Percentiles rank a stretch among this genome's conserved stretches.
These are phyloP conservation scores for Scalopus aquaticus DNA, from an alignment of 2,113 vertebrate genomes.

Conservation along the genomic window DNA sequence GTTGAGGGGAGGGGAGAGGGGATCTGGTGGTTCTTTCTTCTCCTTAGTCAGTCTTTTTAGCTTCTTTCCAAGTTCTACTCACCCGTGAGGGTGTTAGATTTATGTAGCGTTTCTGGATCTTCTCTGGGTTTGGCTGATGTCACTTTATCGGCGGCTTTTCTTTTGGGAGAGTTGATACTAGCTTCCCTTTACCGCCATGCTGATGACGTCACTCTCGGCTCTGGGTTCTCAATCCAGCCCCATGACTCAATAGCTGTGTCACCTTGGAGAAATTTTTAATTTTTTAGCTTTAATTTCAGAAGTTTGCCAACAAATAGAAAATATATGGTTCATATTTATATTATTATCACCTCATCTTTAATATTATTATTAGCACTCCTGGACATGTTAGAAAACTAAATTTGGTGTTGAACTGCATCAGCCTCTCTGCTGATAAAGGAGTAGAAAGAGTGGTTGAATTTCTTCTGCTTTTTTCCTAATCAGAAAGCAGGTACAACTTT, in stretches of 20 bases:
- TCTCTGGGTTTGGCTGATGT: no score
- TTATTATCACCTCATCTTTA: not conserved
- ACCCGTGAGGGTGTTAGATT: no score
- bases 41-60: no score
- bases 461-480: not conserved
- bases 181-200: no score
- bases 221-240: not conserved
- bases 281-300: not conserved
- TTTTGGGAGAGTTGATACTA: no score
- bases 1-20: no score
- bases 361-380: not conserved
- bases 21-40: no score
- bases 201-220: no score
- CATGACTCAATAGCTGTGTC: not conserved
- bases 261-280: not conserved
- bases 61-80: no score
- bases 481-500: not conserved
- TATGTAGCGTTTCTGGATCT: no score
- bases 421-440: not conserved
- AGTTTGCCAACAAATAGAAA: not conserved
- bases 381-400: not conserved
- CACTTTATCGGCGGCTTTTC: no score
- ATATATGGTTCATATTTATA: not conserved
- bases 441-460: not conserved
- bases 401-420: not conserved